Percentiles rank a stretch among this genome's conserved stretches.
Evolutionary conservation across 1,140 invertebrate genomes (phyloP).

Genomic region (Drosophila lacertosa): DNA sequence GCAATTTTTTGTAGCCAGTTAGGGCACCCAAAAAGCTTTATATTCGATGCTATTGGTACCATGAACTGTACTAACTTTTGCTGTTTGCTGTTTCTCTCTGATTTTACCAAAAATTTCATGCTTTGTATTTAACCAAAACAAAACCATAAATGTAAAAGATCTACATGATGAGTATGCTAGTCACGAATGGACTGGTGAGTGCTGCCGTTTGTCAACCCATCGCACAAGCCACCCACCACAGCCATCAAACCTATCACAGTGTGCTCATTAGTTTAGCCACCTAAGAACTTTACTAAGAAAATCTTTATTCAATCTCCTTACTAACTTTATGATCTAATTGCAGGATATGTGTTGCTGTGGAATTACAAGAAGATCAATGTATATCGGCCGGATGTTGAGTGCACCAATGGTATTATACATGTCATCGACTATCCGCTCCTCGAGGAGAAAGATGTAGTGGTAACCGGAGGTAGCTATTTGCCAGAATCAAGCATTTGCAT

Average conservation of each 20-base stretch:
- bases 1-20: neutral
- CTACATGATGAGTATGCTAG: conserved; percentile 82
- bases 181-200: conserved; percentile 84
- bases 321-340: conserved; percentile 29
- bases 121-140: conserved; percentile 65
- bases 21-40: conserved; percentile 29
- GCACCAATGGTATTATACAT: conserved; percentile 96
- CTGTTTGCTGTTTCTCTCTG: conserved; percentile 58
- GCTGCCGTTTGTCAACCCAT: conserved; percentile 66
- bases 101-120: conserved; percentile 64
- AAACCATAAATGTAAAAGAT: conserved; percentile 68
- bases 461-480: conserved; percentile 84
- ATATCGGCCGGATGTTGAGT: conserved; percentile 94
- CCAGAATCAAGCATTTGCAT: conserved; percentile 79
- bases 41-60: conserved; percentile 54
- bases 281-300: conserved; percentile 12
- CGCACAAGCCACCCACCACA: conserved; percentile 65
- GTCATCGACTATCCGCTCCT: conserved; percentile 94
- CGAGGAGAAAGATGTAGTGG: conserved; percentile 92
- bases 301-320: neutral
- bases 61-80: conserved; percentile 61
- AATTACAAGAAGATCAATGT: conserved; percentile 92
- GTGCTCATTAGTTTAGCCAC: conserved; percentile 27
- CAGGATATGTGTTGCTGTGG: conserved; percentile 91
- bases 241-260: conserved; percentile 37